phyloP scores from a whole-genome alignment of 2,888 invertebrate species.

The Melinopterus prodromus region DNA sequence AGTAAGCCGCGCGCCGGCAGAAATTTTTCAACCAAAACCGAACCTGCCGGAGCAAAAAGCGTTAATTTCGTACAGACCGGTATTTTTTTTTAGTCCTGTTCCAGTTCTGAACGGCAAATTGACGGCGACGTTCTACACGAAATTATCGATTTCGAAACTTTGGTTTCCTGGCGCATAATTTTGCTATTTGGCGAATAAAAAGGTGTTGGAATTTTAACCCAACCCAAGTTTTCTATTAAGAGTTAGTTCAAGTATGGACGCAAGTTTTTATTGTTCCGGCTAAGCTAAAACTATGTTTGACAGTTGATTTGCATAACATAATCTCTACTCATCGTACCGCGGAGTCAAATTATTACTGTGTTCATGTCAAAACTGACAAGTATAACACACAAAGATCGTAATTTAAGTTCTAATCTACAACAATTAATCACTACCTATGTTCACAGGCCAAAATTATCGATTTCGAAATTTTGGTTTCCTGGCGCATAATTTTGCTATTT shows the following conservation, averaged over 20 bases:
- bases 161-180: background rate
- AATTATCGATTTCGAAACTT: background rate
- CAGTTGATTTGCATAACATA: too few relatives aligned
- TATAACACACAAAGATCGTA: too few relatives aligned
- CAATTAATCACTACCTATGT: background rate
- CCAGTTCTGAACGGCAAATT: background rate
- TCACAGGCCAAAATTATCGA: slow-evolving; percentile 4
- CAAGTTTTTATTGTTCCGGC: background rate
- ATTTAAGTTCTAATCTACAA: background rate
- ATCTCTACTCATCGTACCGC: too few relatives aligned
- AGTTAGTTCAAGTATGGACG: background rate
- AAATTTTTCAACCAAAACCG: slow-evolving; percentile 22
- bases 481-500: too few relatives aligned
- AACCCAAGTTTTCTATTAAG: background rate
- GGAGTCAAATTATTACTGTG: too few relatives aligned
- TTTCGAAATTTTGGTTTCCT: too few relatives aligned
- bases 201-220: background rate
- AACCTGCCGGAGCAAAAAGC: background rate
- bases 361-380: too few relatives aligned
- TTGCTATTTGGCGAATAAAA: background rate
- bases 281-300: too few relatives aligned
- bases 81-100: background rate
- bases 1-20: slow-evolving; percentile 11
- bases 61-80: background rate
- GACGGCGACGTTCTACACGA: background rate